Conservation (phyloP, 2,888 invertebrate species). For the Drosophila multiciliata region DNA sequence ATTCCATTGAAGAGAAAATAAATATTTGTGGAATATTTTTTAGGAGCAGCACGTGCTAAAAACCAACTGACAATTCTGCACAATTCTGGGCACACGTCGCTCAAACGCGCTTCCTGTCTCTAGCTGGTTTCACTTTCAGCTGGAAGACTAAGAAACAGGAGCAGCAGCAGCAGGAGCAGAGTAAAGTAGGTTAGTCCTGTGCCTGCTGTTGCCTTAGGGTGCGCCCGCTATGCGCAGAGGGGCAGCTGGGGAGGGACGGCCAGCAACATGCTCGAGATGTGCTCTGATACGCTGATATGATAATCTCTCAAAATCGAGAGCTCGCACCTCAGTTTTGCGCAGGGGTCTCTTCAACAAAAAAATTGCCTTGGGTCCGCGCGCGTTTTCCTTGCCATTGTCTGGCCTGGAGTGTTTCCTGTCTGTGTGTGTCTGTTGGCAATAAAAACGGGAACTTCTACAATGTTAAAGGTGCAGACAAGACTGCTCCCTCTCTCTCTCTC, state of each 20-base stretch:
- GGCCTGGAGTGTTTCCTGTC: slow-evolving; percentile 69
- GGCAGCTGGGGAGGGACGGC: background rate
- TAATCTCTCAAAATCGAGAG: slow-evolving; percentile 80
- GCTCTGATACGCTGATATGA: slow-evolving; percentile 62
- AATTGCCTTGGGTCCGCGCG: slow-evolving; percentile 47
- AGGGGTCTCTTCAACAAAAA: slow-evolving; percentile 12
- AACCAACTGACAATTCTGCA: slow-evolving; percentile 9
- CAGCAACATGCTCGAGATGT: slow-evolving; percentile 51
- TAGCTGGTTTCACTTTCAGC: slow-evolving; percentile 76
- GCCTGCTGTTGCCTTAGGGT: slow-evolving; percentile 68
- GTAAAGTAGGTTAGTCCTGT: slow-evolving; percentile 55
- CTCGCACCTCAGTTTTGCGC: slow-evolving; percentile 80
- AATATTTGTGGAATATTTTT: background rate
- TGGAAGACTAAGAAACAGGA: slow-evolving; percentile 6
- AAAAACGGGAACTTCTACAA: slow-evolving; percentile 70
- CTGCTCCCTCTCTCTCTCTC: background rate
- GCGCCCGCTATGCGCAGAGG: slow-evolving; percentile 18
- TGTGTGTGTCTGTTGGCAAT: slow-evolving; percentile 40
- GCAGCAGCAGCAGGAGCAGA: slow-evolving; percentile 10
- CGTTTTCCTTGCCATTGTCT: slow-evolving; percentile 43
- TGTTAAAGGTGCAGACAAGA: slow-evolving; percentile 52
- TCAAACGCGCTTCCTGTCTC: slow-evolving; percentile 70
- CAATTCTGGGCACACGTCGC: slow-evolving; percentile 53
- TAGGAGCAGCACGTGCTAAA: slow-evolving; percentile 34
- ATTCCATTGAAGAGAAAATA: slow-evolving; percentile 27